Evolutionary conservation across 1,140 invertebrate species (phyloP).

Genomic region (Tetragonula clypearis): DNA sequence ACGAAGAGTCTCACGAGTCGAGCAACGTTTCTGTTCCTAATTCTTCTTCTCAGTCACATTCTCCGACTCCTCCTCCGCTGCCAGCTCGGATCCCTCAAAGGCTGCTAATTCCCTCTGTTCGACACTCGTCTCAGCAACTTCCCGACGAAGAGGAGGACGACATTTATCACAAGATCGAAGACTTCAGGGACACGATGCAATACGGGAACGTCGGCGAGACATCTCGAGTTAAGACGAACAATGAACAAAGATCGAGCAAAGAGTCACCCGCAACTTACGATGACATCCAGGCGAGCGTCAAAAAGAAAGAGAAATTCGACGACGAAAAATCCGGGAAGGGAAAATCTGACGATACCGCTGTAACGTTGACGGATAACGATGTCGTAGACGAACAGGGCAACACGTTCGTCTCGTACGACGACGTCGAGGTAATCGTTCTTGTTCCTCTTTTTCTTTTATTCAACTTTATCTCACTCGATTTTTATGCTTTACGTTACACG

Average conservation of each 20-base stretch:
- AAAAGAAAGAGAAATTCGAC: neutral
- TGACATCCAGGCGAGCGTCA: slow-evolving; percentile 28
- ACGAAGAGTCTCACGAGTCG: neutral
- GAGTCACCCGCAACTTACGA: slow-evolving; percentile 39
- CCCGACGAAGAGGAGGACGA: slow-evolving; percentile 74
- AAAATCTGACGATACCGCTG: slow-evolving; percentile 63
- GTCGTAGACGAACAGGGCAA: neutral
- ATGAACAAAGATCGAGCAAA: neutral
- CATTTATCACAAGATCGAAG: slow-evolving; percentile 78
- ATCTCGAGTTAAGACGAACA: slow-evolving; percentile 54
- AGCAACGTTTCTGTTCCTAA: neutral
- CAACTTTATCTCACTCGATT: too few species aligned
- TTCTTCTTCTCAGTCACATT: neutral
- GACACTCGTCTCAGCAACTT: slow-evolving; percentile 47
- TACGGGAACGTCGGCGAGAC: slow-evolving; percentile 67
- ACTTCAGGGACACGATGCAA: slow-evolving; percentile 61
- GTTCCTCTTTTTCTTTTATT: too few species aligned
- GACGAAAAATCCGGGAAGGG: neutral
- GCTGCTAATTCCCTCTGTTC: slow-evolving; percentile 72
- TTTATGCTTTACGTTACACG: neutral
- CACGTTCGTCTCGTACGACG: slow-evolving; percentile 42
- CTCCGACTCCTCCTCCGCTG: slow-evolving; percentile 59
- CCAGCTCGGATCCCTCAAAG: slow-evolving; percentile 69
- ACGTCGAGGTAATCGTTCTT: slow-evolving; percentile 36
- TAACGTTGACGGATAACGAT: neutral